Conservation (phyloP, 2,113 vertebrate species). For the Podarcis muralis region DNA sequence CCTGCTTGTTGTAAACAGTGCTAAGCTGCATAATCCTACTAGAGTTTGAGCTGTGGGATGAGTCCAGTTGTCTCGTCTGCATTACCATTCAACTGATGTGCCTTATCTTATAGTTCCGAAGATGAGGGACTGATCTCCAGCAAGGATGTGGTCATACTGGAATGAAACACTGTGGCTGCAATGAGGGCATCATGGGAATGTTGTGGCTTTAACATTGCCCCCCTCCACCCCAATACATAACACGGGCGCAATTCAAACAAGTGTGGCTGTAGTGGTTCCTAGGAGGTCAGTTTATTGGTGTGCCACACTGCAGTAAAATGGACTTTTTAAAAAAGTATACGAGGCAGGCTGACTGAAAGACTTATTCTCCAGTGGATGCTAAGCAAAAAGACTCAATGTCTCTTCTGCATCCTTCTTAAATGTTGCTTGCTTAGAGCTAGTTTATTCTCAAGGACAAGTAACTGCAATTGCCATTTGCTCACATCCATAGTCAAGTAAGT, state of each 20-base stretch:
- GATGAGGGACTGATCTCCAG: background rate
- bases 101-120: background rate
- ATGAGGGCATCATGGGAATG: background rate
- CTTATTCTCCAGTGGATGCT: background rate
- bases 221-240: background rate
- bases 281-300: background rate
- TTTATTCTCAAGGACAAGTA: background rate
- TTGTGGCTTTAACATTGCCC: background rate
- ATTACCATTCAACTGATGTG: background rate
- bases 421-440: background rate
- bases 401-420: background rate
- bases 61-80: background rate
- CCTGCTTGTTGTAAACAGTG: background rate
- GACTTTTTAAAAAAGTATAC: background rate
- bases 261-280: background rate
- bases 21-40: background rate
- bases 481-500: background rate
- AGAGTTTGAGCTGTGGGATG: background rate
- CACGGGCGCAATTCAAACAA: background rate
- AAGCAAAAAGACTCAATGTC: background rate
- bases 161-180: background rate
- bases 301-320: background rate
- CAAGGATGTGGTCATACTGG: background rate
- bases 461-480: background rate
- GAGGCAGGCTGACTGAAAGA: background rate